Base-by-base conservation (phyloP, 2,113 vertebrate species). In the Callorhinus ursinus region DNA sequence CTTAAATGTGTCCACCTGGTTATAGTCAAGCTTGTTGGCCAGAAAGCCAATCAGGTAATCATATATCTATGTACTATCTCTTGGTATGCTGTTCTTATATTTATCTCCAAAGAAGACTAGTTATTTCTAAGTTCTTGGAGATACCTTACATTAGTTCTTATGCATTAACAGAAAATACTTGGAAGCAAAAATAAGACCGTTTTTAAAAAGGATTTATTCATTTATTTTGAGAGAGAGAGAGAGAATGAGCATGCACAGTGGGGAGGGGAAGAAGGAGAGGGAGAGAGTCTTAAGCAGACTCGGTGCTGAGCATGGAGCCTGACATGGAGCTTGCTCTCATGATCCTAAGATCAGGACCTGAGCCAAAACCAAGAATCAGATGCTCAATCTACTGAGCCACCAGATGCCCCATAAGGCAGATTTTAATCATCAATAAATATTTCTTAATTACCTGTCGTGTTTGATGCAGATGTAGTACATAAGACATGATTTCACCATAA, bases 111-210 rank as follows among this genome's bases (percentile, higher is more conserved):
- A 76, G 65, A 92, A 92, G 15, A 67, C 7, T 6, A 18, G 16
- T 72, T 94, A 74, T 67, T 65, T 96, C 61, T 74, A 26, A 92
- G 18, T 95, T 85, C n/a, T 67, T 91, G 11, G 53, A 42, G 31
- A 69, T 22, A 96, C 0, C 18, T 90, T 83, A 28, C 31, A 28
- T 95, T 89, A 91, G 63, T 4, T 4, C 14, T 10, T 5, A 65
- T 49, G 1, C 88, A 88, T 91, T 80, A 95, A 63, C 36, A 95
- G 63, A 95, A 95, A 89, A 81, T 19, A 76, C n/a, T 77, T 96
- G 59, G 12, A 72, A 90, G 74, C 65, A 89, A 77, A 96, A 93
- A 79, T 69, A 67, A 81, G 15, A 28, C 33, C 74, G 14, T 61
- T 79, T 96, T 88, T 79, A 63, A 36, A 57, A 57, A 69, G 18